A percentile compares a stretch with the other conserved stretches of the same genome.
phyloP scores from a whole-genome alignment of 2,797 vertebrate genomes.

The Acipenser oxyrinchus region DNA sequence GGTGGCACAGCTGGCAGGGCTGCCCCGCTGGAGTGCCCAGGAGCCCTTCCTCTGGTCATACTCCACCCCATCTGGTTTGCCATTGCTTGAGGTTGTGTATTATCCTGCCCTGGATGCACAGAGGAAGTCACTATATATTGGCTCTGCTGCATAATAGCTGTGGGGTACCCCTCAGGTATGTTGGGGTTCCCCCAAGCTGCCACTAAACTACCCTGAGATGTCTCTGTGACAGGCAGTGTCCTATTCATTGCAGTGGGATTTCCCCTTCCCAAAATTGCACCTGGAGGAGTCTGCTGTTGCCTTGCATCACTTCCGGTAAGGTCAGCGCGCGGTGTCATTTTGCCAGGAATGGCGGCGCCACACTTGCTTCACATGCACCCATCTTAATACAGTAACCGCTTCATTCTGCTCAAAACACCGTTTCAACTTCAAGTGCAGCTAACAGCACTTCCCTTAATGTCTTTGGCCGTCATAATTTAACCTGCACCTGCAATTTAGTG shows the following conservation, averaged over 20 bases:
- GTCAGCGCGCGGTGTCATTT: no score
- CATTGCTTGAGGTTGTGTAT: not conserved
- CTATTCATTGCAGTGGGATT: no score
- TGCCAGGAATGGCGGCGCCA: no score
- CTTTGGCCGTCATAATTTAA: not conserved
- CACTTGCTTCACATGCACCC: no score
- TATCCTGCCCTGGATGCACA: not conserved
- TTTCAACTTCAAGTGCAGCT: not conserved
- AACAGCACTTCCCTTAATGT: not conserved
- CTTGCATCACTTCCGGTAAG: no score
- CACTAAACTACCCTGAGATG: not conserved
- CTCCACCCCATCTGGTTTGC: not conserved
- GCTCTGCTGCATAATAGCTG: not conserved
- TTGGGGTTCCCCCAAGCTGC: not conserved
- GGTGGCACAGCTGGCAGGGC: no score
- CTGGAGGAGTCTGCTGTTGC: no score
- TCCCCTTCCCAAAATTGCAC: no score
- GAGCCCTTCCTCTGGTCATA: not conserved
- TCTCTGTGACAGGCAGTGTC: not conserved
- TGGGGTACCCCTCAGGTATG: not conserved
- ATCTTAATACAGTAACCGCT: not conserved
- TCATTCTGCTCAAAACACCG: not conserved
- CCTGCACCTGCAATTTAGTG: not conserved
- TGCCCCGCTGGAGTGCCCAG: not conserved
- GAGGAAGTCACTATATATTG: not conserved